Conservation (phyloP, 2,113 vertebrate genomes). For the Antidorcas marsupialis region DNA sequence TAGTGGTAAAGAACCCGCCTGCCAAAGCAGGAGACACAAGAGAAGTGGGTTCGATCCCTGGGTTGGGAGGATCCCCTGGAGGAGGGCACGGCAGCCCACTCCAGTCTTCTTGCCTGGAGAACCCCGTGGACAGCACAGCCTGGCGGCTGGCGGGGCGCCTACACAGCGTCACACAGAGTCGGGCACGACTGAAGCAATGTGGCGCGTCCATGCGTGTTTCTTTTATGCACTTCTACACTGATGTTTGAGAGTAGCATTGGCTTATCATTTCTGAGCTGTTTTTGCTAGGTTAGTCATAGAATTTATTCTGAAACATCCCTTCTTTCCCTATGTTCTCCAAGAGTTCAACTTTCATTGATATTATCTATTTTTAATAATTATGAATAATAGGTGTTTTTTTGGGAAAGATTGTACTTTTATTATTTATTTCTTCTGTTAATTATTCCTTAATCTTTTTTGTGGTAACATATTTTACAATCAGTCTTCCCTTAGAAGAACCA, state of each 20-base stretch:
- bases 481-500: neutral
- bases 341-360: neutral
- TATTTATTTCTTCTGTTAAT: neutral
- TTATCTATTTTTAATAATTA: neutral
- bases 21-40: neutral
- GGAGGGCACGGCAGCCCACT: neutral
- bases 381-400: neutral
- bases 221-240: neutral
- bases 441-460: neutral
- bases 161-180: neutral
- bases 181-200: neutral
- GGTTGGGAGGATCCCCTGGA: neutral
- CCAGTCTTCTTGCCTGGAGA: neutral
- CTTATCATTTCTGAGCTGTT: neutral
- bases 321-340: neutral
- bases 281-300: neutral
- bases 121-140: neutral
- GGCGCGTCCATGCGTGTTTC: neutral
- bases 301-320: neutral
- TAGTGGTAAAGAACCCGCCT: neutral
- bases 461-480: neutral
- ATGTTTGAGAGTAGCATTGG: neutral
- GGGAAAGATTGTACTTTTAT: neutral
- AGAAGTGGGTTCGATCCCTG: neutral
- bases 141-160: neutral